Evolutionary conservation across 2,888 invertebrate genomes (phyloP).

Genomic region (Leucophenga maculata): DNA sequence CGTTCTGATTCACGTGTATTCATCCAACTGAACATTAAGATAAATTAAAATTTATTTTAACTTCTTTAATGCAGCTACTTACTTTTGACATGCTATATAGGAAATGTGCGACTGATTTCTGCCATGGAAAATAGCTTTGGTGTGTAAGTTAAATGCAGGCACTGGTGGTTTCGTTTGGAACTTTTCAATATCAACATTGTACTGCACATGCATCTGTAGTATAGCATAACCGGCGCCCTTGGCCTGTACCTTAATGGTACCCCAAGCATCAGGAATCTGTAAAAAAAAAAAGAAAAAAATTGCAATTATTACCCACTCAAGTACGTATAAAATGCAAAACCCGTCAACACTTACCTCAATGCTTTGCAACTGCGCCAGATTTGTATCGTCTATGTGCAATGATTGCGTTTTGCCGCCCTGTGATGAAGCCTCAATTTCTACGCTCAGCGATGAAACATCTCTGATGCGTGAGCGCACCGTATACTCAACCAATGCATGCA

Average conservation of each 20-base stretch:
- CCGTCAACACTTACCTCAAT: slow-evolving; percentile 76
- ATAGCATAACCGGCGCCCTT: slow-evolving; percentile 95
- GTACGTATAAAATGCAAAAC: not conserved
- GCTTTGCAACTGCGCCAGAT: slow-evolving; percentile 84
- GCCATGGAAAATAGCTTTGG: slow-evolving; percentile 85
- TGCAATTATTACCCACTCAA: not conserved
- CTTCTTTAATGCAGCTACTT: slow-evolving; percentile 43
- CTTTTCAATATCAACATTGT: slow-evolving; percentile 88
- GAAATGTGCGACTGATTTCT: slow-evolving; percentile 95
- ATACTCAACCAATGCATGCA: slow-evolving; percentile 92
- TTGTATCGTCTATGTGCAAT: slow-evolving; percentile 81
- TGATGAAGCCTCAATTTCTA: slow-evolving; percentile 89
- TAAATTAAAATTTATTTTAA: not conserved
- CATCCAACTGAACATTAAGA: slow-evolving; percentile 79
- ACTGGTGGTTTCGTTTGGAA: slow-evolving; percentile 90
- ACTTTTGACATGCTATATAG: slow-evolving; percentile 90
- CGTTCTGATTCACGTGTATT: slow-evolving; percentile 83
- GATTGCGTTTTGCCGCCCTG: slow-evolving; percentile 79
- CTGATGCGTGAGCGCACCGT: slow-evolving; percentile 88
- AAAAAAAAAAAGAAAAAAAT: not conserved
- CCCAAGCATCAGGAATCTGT: slow-evolving; percentile 93
- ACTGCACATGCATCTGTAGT: slow-evolving; percentile 92
- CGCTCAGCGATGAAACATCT: slow-evolving; percentile 84
- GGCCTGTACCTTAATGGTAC: slow-evolving; percentile 92
- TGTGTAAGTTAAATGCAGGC: slow-evolving; percentile 83